Evolutionary conservation across 2,797 vertebrate species (phyloP).

Genomic region (Helicolenus hilgendorfi): DNA sequence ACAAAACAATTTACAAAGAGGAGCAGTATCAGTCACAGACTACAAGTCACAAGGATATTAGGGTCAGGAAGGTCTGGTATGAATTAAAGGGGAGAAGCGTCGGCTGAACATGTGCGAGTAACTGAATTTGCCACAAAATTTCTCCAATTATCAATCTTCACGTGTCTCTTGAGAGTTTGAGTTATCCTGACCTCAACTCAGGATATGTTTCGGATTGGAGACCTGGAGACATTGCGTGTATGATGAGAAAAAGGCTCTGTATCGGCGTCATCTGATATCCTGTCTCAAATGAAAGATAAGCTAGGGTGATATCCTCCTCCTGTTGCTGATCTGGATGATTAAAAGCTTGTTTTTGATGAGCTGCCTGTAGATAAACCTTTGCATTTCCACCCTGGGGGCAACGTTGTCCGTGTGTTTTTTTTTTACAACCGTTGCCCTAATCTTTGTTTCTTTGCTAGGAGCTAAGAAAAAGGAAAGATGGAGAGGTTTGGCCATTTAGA

Average conservation of each 20-base stretch:
- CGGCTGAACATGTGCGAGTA: constrained; percentile 1
- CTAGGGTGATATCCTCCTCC: constrained; percentile 66
- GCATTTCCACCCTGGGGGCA: constrained; percentile 47
- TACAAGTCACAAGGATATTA: constrained; percentile 37
- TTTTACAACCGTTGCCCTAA: not conserved
- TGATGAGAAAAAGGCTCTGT: constrained; percentile 64
- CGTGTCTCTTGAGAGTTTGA: constrained; percentile 49
- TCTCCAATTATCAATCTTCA: constrained; percentile 46
- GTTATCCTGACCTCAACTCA: constrained; percentile 57
- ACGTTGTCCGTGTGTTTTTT: not conserved
- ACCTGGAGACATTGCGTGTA: constrained; percentile 41
- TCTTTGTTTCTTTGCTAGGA: constrained; percentile 14
- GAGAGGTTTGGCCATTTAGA: not conserved
- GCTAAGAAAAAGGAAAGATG: not conserved
- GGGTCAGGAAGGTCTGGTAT: constrained; percentile 43
- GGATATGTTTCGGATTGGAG: constrained; percentile 48
- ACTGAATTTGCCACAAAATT: constrained; percentile 38
- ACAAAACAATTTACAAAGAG: constrained; percentile 50
- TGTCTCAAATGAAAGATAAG: constrained; percentile 82
- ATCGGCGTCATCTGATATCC: constrained; percentile 74
- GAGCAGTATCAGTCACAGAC: constrained; percentile 47
- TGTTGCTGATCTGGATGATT: constrained; percentile 68
- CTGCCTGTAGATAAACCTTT: constrained; percentile 71
- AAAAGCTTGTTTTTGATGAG: constrained; percentile 76
- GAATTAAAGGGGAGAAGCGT: constrained; percentile 47